Evolutionary conservation across 2,797 vertebrate genomes (phyloP).

Genomic region (Antrozous pallidus): DNA sequence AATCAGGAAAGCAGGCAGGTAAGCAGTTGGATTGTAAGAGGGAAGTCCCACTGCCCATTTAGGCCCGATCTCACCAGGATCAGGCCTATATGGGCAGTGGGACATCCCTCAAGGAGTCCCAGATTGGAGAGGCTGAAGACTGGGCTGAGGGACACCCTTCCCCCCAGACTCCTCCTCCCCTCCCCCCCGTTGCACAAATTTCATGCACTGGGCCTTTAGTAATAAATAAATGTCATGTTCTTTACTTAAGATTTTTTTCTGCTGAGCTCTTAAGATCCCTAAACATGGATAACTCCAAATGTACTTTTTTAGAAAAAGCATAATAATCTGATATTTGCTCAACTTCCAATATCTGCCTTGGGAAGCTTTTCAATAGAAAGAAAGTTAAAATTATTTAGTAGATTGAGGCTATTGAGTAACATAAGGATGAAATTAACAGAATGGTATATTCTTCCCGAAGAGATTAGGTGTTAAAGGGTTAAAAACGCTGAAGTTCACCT

Average conservation of each 20-base stretch:
- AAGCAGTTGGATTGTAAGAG: too few species aligned
- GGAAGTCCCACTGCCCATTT: too few species aligned
- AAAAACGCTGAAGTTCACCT: constrained; percentile 35
- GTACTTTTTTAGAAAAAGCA: neutral
- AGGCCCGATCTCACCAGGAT: too few species aligned
- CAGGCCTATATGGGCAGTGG: too few species aligned
- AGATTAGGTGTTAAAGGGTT: constrained; percentile 24
- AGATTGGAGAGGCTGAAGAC: too few species aligned
- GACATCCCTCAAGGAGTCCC: too few species aligned
- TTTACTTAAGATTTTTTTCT: neutral
- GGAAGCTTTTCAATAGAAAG: constrained; percentile 29
- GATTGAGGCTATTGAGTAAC: neutral
- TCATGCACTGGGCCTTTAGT: too few species aligned
- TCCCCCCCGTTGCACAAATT: too few species aligned
- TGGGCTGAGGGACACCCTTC: too few species aligned
- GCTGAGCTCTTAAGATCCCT: neutral
- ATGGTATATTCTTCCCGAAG: neutral
- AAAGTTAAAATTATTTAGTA: constrained; percentile 46
- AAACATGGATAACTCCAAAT: constrained; percentile 25
- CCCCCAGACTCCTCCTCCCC: too few species aligned
- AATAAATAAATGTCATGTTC: neutral
- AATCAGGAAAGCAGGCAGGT: too few species aligned
- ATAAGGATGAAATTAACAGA: constrained; percentile 25
- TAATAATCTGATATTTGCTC: neutral
- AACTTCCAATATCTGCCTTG: neutral